phyloP scores from a whole-genome alignment of 2,888 invertebrate species.

The Drosophila diplacantha region DNA sequence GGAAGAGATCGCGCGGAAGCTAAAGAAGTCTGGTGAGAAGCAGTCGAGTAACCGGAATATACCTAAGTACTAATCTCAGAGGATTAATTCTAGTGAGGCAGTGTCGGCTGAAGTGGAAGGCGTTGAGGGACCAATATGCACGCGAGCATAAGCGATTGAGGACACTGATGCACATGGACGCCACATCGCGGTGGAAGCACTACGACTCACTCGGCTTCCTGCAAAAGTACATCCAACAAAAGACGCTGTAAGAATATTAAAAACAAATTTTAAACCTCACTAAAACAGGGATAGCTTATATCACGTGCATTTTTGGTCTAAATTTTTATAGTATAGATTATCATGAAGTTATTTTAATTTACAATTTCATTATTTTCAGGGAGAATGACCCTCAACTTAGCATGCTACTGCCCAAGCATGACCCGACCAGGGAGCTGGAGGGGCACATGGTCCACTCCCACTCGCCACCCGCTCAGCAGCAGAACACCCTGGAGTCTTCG shows the following conservation, averaged over 20 bases:
- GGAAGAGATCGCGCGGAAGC: conserved; percentile 75
- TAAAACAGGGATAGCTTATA: neutral
- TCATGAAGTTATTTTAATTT: neutral
- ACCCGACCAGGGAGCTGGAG: conserved; percentile 60
- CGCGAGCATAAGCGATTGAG: conserved; percentile 75
- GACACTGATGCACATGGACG: conserved; percentile 58
- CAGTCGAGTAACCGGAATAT: neutral
- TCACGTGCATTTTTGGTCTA: neutral
- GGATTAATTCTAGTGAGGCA: conserved; percentile 61
- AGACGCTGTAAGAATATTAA: conserved; percentile 63
- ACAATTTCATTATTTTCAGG: conserved; percentile 31
- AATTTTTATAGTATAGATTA: neutral
- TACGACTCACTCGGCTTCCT: conserved; percentile 74
- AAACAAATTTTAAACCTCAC: neutral
- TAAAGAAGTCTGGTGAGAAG: conserved; percentile 71
- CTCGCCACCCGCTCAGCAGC: conserved; percentile 26
- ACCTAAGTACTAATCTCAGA: neutral
- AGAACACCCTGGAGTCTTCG: conserved; percentile 39
- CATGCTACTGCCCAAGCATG: conserved; percentile 64
- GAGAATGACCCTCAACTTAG: conserved; percentile 61
- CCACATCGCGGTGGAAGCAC: conserved; percentile 74
- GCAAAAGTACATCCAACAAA: conserved; percentile 73
- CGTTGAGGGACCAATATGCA: conserved; percentile 75
- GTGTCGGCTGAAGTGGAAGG: conserved; percentile 76
- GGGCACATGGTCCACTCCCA: conserved; percentile 53